Percentiles rank a stretch among this genome's conserved stretches.
Evolutionary conservation across 1,140 invertebrate species (phyloP).

Genomic region (Littorina saxatilis): DNA sequence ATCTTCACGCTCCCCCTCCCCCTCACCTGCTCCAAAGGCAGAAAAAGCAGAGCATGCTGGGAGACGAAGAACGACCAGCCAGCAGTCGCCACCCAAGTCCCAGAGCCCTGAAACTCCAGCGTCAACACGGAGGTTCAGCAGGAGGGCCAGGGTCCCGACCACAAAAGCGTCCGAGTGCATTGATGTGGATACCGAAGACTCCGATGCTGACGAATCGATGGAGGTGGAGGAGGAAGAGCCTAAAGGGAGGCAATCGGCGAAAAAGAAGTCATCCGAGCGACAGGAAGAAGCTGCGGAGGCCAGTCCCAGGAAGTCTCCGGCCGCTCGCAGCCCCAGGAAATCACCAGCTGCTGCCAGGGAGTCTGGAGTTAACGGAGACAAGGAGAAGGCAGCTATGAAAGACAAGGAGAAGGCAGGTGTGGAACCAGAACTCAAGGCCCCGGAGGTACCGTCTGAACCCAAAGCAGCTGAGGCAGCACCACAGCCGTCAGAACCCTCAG

Average conservation of each 20-base stretch:
- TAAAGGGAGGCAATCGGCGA: background rate
- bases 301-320: background rate
- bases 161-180: background rate
- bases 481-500: background rate
- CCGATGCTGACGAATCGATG: background rate
- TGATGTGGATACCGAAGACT: background rate
- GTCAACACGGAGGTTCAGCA: slow-evolving; percentile 29
- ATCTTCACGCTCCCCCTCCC: slow-evolving; percentile 41
- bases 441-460: background rate
- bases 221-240: background rate
- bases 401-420: slow-evolving; percentile 2
- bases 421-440: background rate
- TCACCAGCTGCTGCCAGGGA: slow-evolving; percentile 4
- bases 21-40: slow-evolving; percentile 10
- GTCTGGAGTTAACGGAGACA: background rate
- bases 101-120: slow-evolving; percentile 38
- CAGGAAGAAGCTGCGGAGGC: background rate
- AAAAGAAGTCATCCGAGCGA: background rate
- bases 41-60: slow-evolving; percentile 6
- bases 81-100: slow-evolving; percentile 23
- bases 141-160: background rate
- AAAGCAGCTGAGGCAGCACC: slow-evolving; percentile 7
- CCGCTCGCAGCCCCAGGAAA: slow-evolving; percentile 15
- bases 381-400: background rate
- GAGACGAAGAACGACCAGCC: slow-evolving; percentile 3